phyloP scores from a whole-genome alignment of 1,140 invertebrate species.

The Tetragnatha versicolor region DNA sequence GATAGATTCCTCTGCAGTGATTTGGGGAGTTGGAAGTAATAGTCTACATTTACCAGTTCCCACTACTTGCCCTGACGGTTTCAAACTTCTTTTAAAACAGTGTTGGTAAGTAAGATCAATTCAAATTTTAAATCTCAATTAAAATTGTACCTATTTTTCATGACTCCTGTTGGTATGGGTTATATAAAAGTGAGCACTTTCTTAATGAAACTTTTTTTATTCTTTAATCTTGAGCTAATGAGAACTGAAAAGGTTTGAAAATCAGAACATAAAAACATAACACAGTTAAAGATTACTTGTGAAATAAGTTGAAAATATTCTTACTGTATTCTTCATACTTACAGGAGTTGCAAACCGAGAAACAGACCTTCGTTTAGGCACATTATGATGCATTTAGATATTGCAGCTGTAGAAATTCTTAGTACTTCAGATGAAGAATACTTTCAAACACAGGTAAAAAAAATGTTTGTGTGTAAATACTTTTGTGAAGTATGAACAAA shows the following conservation, averaged over 20 bases:
- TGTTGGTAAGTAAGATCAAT: slow-evolving; percentile 77
- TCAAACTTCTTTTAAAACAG: slow-evolving; percentile 82
- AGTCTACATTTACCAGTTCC: slow-evolving; percentile 90
- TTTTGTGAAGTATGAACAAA: background rate
- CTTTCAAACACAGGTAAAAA: slow-evolving; percentile 62
- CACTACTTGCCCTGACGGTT: slow-evolving; percentile 81
- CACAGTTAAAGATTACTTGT: background rate
- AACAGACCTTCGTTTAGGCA: slow-evolving; percentile 95
- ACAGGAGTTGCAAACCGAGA: slow-evolving; percentile 79
- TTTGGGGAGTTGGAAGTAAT: slow-evolving; percentile 96
- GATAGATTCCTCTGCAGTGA: slow-evolving; percentile 94
- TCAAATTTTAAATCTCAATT: background rate
- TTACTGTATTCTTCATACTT: background rate
- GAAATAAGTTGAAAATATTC: background rate
- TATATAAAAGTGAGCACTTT: too few relatives aligned
- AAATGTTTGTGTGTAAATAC: background rate
- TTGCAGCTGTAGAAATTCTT: slow-evolving; percentile 81
- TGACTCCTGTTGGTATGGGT: too few relatives aligned
- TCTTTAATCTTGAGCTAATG: background rate
- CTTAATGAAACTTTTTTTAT: too few relatives aligned
- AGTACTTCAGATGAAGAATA: slow-evolving; percentile 73
- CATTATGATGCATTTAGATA: slow-evolving; percentile 87
- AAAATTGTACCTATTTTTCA: too few relatives aligned
- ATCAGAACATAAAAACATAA: background rate
- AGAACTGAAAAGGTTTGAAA: background rate